A percentile compares a stretch with the other conserved stretches of the same genome.
Evolutionary conservation across 2,113 vertebrate species (phyloP).

Genomic region (Sphyrna mokarran): DNA sequence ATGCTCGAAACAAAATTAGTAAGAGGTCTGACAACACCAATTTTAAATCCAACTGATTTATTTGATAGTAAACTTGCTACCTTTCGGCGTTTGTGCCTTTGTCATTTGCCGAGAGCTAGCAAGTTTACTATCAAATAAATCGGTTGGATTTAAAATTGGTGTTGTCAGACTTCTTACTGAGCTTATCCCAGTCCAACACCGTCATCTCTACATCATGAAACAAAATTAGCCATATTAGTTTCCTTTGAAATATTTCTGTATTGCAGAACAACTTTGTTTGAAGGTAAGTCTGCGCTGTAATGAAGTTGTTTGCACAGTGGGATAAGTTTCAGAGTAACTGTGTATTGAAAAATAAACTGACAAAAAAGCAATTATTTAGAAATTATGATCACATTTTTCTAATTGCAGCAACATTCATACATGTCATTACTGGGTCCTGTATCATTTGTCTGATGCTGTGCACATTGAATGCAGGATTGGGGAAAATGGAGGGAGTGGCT

Average conservation of each 20-base stretch:
- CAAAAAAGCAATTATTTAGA: not conserved
- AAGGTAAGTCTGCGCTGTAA: not conserved
- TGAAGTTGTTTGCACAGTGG: not conserved
- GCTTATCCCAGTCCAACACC: too few species aligned
- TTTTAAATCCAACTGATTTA: too few species aligned
- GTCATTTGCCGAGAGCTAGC: too few species aligned
- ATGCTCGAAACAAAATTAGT: not conserved
- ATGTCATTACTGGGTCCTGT: not conserved
- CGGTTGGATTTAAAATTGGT: too few species aligned
- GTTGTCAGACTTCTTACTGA: too few species aligned
- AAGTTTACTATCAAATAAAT: too few species aligned
- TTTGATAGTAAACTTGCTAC: too few species aligned
- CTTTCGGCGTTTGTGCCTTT: too few species aligned
- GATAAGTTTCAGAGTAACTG: not conserved
- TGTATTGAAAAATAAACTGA: not conserved
- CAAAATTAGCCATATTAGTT: not conserved
- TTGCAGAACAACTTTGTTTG: not conserved
- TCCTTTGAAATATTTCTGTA: not conserved
- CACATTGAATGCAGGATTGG: not conserved
- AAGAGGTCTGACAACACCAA: too few species aligned
- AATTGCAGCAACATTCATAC: not conserved
- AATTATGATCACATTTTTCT: not conserved
- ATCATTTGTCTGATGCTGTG: not conserved
- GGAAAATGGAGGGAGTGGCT: too few species aligned
- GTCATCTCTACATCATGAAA: too few species aligned